Evolutionary conservation across 2,113 vertebrate species (phyloP), one percentile per base, ranked within the genome.

Genomic region (Brienomyrus brachyistius): DNA sequence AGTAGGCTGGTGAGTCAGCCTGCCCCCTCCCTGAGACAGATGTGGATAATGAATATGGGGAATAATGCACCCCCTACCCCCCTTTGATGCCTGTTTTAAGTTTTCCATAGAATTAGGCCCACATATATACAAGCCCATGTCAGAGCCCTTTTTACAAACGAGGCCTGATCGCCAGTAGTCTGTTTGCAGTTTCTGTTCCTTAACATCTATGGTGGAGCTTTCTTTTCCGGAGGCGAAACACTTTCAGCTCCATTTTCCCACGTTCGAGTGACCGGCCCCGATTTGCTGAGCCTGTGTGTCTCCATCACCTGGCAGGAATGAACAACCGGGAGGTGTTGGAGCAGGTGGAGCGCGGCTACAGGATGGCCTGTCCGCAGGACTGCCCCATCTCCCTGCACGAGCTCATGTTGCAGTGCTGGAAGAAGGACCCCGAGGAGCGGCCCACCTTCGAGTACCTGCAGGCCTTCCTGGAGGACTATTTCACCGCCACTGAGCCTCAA

Each of bases 371-470:
- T 91, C 98, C 98, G 35, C 97, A 97, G 95, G 98, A 98, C 96
- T 99, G 98, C 93, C 98, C 98, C 93, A 96, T 95, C 94, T 99
- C 98, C 15, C 95, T 99, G 91, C 97, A 99, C 0, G 98, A 99
- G 97, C 97, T 99, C 82, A 99, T 99, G 98, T 96, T 98, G 91
- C 98, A 98, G 95, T 99, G 98, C 97, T 99, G 98, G 98, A 99
- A 99, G 95, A 98, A 97, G 94, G 97, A 99, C 90, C 96, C 98
- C 0, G 98, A 99, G 92, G 98, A 99, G 87, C 96, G 98, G 88
- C 98, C 98, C 89, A 99, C 98, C 90, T 99, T 99, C 0, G 98
- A 99, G 91, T 99, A 99, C 94, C 96, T 99, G 92, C 98, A 99
- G 94, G 97, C 97, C 95, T 99, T 99, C 95, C 96, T 99, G 93